A percentile compares a stretch with the other conserved stretches of the same genome.
Conservation (phyloP, 2,888 invertebrate species). For the Scaptomyza flava region DNA sequence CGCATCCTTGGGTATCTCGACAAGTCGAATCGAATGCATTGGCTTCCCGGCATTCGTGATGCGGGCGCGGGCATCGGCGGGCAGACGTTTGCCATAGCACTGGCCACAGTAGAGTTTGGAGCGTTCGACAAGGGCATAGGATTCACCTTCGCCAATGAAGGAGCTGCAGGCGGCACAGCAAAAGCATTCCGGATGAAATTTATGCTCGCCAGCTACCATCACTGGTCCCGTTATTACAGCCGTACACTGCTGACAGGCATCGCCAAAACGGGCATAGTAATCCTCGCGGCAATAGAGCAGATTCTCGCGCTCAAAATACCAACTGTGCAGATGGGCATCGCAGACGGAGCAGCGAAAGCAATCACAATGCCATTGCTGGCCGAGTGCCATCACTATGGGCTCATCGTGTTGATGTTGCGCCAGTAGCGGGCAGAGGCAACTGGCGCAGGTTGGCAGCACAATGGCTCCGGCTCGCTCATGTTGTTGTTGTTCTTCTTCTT, state of each 20-base stretch:
- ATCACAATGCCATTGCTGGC: slow-evolving; percentile 95
- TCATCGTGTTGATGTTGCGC: slow-evolving; percentile 57
- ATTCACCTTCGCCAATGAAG: slow-evolving; percentile 96
- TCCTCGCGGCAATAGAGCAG: slow-evolving; percentile 94
- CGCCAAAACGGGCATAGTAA: slow-evolving; percentile 94
- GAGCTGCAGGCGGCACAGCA: slow-evolving; percentile 92
- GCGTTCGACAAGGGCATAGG: slow-evolving; percentile 95
- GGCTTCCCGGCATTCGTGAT: slow-evolving; percentile 84
- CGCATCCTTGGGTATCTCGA: slow-evolving; percentile 89
- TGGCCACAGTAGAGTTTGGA: slow-evolving; percentile 93
- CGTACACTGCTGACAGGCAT: slow-evolving; percentile 94
- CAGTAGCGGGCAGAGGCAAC: slow-evolving; percentile 56
- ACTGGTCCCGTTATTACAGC: slow-evolving; percentile 90
- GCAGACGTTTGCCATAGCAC: slow-evolving; percentile 87
- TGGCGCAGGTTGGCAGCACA: slow-evolving; percentile 54
- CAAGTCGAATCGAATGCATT: slow-evolving; percentile 93
- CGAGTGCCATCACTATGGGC: slow-evolving; percentile 92
- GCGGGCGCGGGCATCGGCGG: slow-evolving; percentile 55
- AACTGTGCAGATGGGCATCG: slow-evolving; percentile 92
- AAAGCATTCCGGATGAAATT: slow-evolving; percentile 98
- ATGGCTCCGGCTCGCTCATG: slow-evolving; percentile 13
- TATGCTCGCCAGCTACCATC: slow-evolving; percentile 97
- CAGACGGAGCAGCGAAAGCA: slow-evolving; percentile 97
- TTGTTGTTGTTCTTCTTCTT: slow-evolving; percentile 37
- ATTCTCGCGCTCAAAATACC: slow-evolving; percentile 97